Conservation (phyloP, 1,140 invertebrate genomes). For the Sogatella furcifera region DNA sequence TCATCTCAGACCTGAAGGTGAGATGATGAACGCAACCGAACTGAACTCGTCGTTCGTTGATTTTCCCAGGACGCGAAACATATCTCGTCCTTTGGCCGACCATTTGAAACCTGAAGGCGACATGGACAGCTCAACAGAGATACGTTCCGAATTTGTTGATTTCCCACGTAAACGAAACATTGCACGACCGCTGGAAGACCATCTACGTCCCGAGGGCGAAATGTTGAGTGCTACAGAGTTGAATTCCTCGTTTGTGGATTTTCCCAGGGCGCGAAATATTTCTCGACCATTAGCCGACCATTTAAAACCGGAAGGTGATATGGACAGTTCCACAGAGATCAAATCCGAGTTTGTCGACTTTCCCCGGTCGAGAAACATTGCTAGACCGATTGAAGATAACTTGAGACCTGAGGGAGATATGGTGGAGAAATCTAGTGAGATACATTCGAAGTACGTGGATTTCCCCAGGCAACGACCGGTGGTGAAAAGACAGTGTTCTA, state of each 20-base stretch:
- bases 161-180: conserved; percentile 17
- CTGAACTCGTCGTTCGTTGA: conserved; percentile 14
- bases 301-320: conserved; percentile 20
- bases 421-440: conserved; percentile 7
- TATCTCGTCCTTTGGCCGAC: conserved; percentile 3
- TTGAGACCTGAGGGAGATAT: conserved; percentile 21
- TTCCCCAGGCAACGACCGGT: conserved; percentile 17
- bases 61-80: conserved; percentile 9
- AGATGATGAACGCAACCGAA: conserved; percentile 13
- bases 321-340: conserved; percentile 11
- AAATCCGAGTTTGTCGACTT: conserved; percentile 15
- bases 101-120: conserved; percentile 18
- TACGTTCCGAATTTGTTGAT: conserved; percentile 14
- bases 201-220: conserved; percentile 20
- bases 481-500: conserved; percentile 10
- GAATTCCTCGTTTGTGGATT: conserved; percentile 14
- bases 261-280: conserved; percentile 10
- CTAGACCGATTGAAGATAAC: conserved; percentile 8
- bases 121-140: conserved; percentile 6
- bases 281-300: conserved; percentile 12
- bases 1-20: conserved; percentile 20
- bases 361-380: conserved; percentile 6
- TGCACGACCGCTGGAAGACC: conserved; percentile 4
- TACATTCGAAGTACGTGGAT: conserved; percentile 16
- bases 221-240: conserved; percentile 8